phyloP scores from a whole-genome alignment of 2,888 invertebrate genomes.

The Biston betularia region DNA sequence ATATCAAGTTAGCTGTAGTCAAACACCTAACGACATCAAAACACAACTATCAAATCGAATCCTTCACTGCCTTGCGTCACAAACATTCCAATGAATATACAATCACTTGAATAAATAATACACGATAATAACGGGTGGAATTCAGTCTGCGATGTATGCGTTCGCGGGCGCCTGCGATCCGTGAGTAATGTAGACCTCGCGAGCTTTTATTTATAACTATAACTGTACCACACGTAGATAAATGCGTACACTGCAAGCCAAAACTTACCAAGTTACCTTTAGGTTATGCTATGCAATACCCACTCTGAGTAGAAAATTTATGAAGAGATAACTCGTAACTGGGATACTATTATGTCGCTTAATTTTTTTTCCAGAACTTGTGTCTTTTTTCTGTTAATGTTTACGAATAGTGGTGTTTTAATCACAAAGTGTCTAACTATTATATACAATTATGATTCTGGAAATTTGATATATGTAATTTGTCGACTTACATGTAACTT shows the following conservation, averaged over 20 bases:
- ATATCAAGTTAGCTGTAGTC: no score
- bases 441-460: no score
- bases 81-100: conserved; percentile 59
- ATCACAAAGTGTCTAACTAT: no score
- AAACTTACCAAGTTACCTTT: conserved; percentile 43
- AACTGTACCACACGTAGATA: conserved; percentile 76
- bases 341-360: not conserved
- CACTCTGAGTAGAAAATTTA: not conserved
- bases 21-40: conserved; percentile 35
- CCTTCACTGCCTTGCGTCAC: conserved; percentile 49
- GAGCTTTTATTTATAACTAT: conserved; percentile 72
- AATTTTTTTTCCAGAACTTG: no score
- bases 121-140: conserved; percentile 44
- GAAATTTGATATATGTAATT: no score
- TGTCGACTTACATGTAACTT: no score
- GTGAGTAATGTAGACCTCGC: conserved; percentile 68
- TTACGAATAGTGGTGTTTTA: no score
- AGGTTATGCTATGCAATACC: not conserved
- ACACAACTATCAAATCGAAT: conserved; percentile 37
- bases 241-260: conserved; percentile 61
- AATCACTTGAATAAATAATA: conserved; percentile 56
- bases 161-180: conserved; percentile 53
- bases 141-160: conserved; percentile 47
- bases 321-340: not conserved
- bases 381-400: no score